These are phyloP conservation scores for Cloeon dipterum DNA, from an alignment of 2,888 invertebrate genomes.

Conservation along the genomic window DNA sequence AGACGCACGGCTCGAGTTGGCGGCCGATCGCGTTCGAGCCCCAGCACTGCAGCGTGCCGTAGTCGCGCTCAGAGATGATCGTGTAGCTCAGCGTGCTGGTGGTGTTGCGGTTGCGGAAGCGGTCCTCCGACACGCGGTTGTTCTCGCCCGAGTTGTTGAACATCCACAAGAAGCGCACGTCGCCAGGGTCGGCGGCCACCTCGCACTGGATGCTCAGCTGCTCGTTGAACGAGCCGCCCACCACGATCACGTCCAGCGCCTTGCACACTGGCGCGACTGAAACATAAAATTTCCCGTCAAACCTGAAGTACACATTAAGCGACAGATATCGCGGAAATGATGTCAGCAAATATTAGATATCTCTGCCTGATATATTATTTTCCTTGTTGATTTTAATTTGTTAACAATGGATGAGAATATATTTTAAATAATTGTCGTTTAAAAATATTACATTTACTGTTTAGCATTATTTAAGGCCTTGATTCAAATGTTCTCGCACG, in stretches of 20 bases:
- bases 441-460: no score
- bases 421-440: no score
- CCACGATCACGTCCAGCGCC: slow-evolving; percentile 41
- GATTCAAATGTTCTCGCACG: no score
- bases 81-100: slow-evolving; percentile 29
- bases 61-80: slow-evolving; percentile 44
- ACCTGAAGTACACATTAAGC: no score
- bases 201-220: slow-evolving; percentile 32
- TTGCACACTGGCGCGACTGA: slow-evolving; percentile 69
- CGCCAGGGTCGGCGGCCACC: slow-evolving; percentile 67
- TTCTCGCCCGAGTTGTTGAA: slow-evolving; percentile 77
- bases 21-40: slow-evolving; percentile 65
- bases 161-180: slow-evolving; percentile 71
- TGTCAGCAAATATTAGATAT: no score
- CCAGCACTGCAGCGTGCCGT: slow-evolving; percentile 71
- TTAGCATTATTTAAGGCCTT: no score
- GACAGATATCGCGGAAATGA: no score
- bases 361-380: no score
- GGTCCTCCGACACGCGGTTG: slow-evolving; percentile 53
- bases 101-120: slow-evolving; percentile 46
- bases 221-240: slow-evolving; percentile 70
- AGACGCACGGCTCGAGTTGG: slow-evolving; percentile 63
- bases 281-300: no score
- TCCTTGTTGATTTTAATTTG: no score
- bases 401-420: no score